These are phyloP conservation scores for Sesia apiformis DNA, from an alignment of 2,888 invertebrate genomes.

Conservation along the genomic window DNA sequence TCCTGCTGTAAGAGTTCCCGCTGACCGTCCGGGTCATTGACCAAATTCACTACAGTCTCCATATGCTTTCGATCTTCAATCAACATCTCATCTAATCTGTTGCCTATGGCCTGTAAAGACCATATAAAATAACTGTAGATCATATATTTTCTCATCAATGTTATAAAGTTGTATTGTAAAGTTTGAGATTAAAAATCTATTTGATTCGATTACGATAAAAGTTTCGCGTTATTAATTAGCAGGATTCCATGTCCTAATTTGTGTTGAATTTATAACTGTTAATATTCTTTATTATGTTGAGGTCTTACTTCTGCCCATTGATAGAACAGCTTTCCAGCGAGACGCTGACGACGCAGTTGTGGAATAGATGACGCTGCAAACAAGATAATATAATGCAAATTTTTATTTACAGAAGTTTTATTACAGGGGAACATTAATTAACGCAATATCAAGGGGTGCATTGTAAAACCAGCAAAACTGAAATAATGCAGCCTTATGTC, in stretches of 20 bases:
- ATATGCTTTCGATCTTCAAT: slow-evolving; percentile 85
- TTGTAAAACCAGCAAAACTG: no score
- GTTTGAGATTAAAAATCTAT: no score
- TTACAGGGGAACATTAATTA: no score
- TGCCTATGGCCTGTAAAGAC: slow-evolving; percentile 79
- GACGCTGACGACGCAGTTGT: slow-evolving; percentile 69
- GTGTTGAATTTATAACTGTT: no score
- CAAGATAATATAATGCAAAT: neutral
- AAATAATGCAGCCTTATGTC: neutral
- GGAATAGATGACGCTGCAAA: slow-evolving; percentile 52
- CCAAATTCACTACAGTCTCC: slow-evolving; percentile 78
- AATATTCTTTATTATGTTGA: no score
- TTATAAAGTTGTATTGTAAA: no score
- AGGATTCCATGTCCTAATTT: no score
- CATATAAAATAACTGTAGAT: neutral
- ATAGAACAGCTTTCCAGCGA: slow-evolving; percentile 97
- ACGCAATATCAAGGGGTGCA: no score
- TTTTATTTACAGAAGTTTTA: no score
- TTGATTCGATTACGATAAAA: no score
- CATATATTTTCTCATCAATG: no score
- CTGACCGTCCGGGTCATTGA: slow-evolving; percentile 85
- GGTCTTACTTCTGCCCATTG: slow-evolving; percentile 91
- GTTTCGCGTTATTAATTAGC: no score
- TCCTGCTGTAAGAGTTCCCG: slow-evolving; percentile 86
- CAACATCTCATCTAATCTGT: slow-evolving; percentile 92